Conservation (phyloP, 2,113 vertebrate species). For the Sturnus vulgaris region DNA sequence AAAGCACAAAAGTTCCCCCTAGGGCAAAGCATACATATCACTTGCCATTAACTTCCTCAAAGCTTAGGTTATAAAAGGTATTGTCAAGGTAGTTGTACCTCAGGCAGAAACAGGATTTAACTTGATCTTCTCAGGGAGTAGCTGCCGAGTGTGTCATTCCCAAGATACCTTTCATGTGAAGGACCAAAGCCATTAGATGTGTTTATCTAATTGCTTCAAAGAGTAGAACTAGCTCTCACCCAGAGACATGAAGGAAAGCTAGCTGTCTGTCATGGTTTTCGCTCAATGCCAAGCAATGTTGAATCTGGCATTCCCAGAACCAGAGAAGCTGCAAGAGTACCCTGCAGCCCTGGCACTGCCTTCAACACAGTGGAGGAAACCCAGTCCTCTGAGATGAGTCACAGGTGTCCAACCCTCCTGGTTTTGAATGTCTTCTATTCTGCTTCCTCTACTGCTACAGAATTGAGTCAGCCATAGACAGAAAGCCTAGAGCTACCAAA, state of each 20-base stretch:
- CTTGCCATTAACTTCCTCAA: neutral
- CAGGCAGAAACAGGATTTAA: neutral
- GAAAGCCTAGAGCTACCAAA: neutral
- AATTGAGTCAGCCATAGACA: neutral
- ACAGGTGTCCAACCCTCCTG: neutral
- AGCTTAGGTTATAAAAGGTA: neutral
- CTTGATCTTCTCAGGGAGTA: neutral
- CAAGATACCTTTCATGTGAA: neutral
- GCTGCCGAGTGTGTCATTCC: neutral
- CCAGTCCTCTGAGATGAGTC: neutral
- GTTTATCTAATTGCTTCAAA: neutral
- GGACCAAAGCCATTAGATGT: neutral
- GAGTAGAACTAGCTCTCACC: neutral
- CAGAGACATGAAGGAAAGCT: neutral
- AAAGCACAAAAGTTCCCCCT: neutral
- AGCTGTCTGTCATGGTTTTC: neutral
- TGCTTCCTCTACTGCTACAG: neutral
- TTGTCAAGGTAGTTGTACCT: neutral
- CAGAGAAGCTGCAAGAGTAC: neutral
- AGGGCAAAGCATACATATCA: neutral
- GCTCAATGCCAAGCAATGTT: fast-evolving
- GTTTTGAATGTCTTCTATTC: neutral
- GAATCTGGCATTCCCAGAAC: neutral
- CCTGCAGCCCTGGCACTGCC: neutral
- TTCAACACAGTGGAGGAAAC: neutral